phyloP scores from a whole-genome alignment of 1,140 invertebrate species.

The Leptinotarsa lineolata region DNA sequence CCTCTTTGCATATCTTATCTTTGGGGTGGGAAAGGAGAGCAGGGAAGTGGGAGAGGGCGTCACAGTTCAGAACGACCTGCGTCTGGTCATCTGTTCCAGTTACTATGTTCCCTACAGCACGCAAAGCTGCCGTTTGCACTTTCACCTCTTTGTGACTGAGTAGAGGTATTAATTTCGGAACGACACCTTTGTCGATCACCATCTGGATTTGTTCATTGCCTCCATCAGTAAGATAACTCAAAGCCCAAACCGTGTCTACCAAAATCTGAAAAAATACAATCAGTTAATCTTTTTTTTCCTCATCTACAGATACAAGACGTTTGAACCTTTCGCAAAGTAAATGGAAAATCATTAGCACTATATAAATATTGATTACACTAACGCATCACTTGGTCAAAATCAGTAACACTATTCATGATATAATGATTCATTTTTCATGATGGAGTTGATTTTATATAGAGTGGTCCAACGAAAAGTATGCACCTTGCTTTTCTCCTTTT shows the following conservation, averaged over 20 bases:
- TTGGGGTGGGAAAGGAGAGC: slow-evolving; percentile 86
- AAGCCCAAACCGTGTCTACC: slow-evolving; percentile 98
- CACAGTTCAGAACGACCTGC: slow-evolving; percentile 83
- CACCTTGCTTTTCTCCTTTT: too few relatives aligned
- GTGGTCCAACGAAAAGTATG: too few relatives aligned
- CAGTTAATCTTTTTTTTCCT: too few relatives aligned
- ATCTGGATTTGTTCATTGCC: slow-evolving; percentile 99
- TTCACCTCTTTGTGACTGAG: slow-evolving; percentile 96
- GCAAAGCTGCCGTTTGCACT: slow-evolving; percentile 94
- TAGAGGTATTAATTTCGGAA: slow-evolving; percentile 92
- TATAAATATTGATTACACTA: too few relatives aligned
- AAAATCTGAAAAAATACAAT: slow-evolving; percentile 74
- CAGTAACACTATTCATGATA: too few relatives aligned
- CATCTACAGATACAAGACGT: too few relatives aligned
- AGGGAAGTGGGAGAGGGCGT: slow-evolving; percentile 90
- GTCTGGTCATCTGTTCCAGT: slow-evolving; percentile 99
- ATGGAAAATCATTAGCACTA: too few relatives aligned
- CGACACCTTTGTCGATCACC: slow-evolving; percentile 95
- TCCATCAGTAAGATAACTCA: slow-evolving; percentile 97
- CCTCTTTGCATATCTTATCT: slow-evolving; percentile 89
- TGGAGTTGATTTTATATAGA: too few relatives aligned
- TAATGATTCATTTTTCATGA: too few relatives aligned
- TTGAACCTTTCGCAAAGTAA: too few relatives aligned
- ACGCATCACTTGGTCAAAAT: too few relatives aligned
- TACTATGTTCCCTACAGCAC: slow-evolving; percentile 98